These are phyloP conservation scores for Oegoconia quadripuncta DNA, from an alignment of 2,888 invertebrate species.

Conservation along the genomic window DNA sequence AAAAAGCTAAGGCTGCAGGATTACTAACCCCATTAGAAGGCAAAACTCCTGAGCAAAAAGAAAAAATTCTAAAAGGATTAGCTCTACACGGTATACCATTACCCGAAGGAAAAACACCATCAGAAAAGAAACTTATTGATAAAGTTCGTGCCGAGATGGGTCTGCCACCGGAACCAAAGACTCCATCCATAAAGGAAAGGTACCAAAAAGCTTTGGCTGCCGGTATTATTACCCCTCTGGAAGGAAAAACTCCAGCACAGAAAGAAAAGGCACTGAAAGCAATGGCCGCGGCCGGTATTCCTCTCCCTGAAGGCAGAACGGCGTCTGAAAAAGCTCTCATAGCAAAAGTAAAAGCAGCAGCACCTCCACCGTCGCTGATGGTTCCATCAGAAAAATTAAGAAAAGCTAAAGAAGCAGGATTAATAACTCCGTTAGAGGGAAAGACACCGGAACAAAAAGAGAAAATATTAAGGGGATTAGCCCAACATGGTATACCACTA, in stretches of 20 bases:
- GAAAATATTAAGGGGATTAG: slow-evolving; percentile 19
- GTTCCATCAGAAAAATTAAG: slow-evolving; percentile 19
- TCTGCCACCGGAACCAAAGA: slow-evolving; percentile 30
- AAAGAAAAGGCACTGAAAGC: slow-evolving; percentile 21
- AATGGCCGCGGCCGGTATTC: slow-evolving; percentile 15
- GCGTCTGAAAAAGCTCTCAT: slow-evolving; percentile 18
- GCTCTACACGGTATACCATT: slow-evolving; percentile 39
- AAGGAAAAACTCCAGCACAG: slow-evolving; percentile 16
- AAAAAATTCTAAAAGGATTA: slow-evolving; percentile 39
- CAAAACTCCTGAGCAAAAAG: slow-evolving; percentile 29
- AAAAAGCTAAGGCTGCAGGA: slow-evolving; percentile 20
- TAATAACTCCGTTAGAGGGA: slow-evolving; percentile 24
- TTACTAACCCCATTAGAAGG: slow-evolving; percentile 24
- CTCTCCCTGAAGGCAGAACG: slow-evolving; percentile 12
- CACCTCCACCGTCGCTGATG: slow-evolving; percentile 29
- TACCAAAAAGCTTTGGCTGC: slow-evolving; percentile 18
- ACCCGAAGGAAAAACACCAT: slow-evolving; percentile 32
- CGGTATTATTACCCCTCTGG: slow-evolving; percentile 16
- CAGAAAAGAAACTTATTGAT: slow-evolving; percentile 27
- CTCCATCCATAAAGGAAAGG: slow-evolving; percentile 18
- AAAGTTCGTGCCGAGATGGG: slow-evolving; percentile 15
- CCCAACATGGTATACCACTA: slow-evolving; percentile 21
- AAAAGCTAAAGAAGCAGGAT: slow-evolving; percentile 19
- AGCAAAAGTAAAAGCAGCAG: slow-evolving; percentile 23
- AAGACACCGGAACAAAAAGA: slow-evolving; percentile 29